phyloP scores from a whole-genome alignment of 2,888 invertebrate genomes.

The Homarus gammarus region DNA sequence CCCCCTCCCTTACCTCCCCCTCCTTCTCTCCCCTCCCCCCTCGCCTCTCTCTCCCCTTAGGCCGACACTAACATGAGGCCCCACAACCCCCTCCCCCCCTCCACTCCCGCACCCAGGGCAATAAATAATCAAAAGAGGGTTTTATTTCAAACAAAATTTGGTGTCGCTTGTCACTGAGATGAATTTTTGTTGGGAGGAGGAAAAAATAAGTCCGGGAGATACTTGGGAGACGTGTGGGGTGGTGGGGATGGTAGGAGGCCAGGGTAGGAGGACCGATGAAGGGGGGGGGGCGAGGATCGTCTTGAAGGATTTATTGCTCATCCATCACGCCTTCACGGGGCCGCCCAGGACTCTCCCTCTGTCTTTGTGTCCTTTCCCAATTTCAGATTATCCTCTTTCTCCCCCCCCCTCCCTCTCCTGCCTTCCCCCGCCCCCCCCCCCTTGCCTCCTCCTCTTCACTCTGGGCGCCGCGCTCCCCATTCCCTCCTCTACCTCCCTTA shows the following conservation, averaged over 20 bases:
- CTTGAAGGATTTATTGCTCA: slow-evolving; percentile 60
- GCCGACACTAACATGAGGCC: background rate
- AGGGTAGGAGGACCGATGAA: background rate
- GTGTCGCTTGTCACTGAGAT: background rate
- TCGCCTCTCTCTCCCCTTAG: background rate
- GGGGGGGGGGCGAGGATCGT: slow-evolving; percentile 22
- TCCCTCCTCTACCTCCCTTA: background rate
- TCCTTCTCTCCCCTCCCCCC: no score
- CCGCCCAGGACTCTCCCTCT: background rate
- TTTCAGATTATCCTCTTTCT: background rate
- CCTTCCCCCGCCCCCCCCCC: background rate
- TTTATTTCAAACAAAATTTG: slow-evolving; percentile 23
- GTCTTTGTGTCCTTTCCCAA: background rate
- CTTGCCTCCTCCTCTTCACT: background rate
- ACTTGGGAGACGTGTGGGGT: background rate
- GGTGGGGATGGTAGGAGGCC: background rate
- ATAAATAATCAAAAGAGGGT: slow-evolving; percentile 42
- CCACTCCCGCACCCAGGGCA: background rate
- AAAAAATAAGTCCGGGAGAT: background rate
- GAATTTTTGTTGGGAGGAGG: background rate
- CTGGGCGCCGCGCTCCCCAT: background rate
- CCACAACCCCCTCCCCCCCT: background rate
- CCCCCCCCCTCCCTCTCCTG: background rate
- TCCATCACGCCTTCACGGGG: slow-evolving; percentile 56
- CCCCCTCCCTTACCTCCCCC: no score